Base-by-base conservation (phyloP, 2,113 vertebrate genomes). In the Pardalotus punctatus region DNA sequence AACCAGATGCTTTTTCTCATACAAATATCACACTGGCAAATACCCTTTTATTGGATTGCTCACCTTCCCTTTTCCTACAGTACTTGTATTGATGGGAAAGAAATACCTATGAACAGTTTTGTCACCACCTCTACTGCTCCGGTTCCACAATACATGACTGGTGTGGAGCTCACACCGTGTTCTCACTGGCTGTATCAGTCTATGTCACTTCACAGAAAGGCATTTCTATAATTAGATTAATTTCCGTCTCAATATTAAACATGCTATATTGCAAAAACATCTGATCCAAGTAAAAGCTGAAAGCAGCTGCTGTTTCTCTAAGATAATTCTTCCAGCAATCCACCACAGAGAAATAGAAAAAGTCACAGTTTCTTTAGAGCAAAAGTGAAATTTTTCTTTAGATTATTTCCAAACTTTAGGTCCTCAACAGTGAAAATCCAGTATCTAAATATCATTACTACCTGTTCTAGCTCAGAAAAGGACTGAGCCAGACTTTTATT, bases 61-160 rank as follows among this genome's bases (percentile, higher is more conserved):
- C 48, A 31, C 45, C 36, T 58, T 79, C 53, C n/a, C 29, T 78
- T 66, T 57, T 12, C 51, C 51, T 58, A 3, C 76, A 81, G 33
- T 9, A n/a, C 13, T 50, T n/a, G 9, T 5, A 22, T 1, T 29
- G 38, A 54, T n/a, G 64, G 58, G 35, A 72, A 93, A 83, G 17
- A 82, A 78, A 6, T 5, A 35, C 31, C 21, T 23, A 21, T 2
- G 4, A 67, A 19, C 22, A 74, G 27, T 31, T 66, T 12, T 42
- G 53, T 38, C 62, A 31, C 7, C 54, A 54, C 8, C 16, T 51
- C 3, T 4, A 9, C 24, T 23, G 25, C 50, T 60, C 24, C 88
- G 73, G 29, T 31, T 61, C 12, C 25, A 35, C n/a, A 42, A 2
- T 0, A 27, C 27, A 5, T 0, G 3, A 14, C 31, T 47, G 25